These are phyloP conservation scores for Leucophenga maculata DNA, from an alignment of 2,888 invertebrate genomes.

Conservation along the genomic window DNA sequence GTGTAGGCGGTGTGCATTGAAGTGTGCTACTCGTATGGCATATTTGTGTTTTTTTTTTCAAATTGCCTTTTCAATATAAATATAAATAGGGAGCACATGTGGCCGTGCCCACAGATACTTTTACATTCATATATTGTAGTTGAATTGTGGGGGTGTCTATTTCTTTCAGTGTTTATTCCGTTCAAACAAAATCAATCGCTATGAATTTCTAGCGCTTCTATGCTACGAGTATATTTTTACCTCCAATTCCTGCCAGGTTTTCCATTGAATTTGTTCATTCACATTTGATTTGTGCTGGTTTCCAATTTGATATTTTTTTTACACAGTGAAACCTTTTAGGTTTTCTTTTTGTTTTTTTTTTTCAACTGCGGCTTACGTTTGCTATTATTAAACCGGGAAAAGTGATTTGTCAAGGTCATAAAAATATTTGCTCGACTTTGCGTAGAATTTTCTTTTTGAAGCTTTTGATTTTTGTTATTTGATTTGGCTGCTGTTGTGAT, in stretches of 20 bases:
- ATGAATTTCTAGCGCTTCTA: conserved; percentile 57
- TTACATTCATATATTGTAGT: neutral
- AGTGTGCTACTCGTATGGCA: neutral
- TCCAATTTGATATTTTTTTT: conserved; percentile 9
- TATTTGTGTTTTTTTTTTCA: conserved; percentile 5
- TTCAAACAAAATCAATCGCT: conserved; percentile 54
- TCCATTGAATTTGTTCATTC: conserved; percentile 22
- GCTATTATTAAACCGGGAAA: conserved; percentile 54
- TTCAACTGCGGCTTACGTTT: conserved; percentile 31
- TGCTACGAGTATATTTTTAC: neutral
- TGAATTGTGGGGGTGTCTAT: conserved; percentile 29
- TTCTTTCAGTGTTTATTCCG: conserved; percentile 43
- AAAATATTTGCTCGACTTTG: conserved; percentile 51
- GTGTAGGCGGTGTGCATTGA: neutral
- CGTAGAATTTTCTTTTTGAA: conserved; percentile 17
- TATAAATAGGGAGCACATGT: neutral
- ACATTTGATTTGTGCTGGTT: conserved; percentile 14
- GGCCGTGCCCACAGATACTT: conserved; percentile 8
- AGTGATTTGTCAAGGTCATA: conserved; percentile 60
- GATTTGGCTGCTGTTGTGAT: conserved; percentile 32
- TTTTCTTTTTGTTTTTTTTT: conserved; percentile 16
- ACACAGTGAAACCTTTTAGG: neutral
- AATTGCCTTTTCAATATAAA: neutral
- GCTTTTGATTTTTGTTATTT: conserved; percentile 22
- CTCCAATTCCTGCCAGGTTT: neutral